A percentile compares a stretch with the other conserved stretches of the same genome.
These are phyloP conservation scores for Cyclophora punctaria DNA, from an alignment of 2,888 invertebrate genomes.

Conservation along the genomic window DNA sequence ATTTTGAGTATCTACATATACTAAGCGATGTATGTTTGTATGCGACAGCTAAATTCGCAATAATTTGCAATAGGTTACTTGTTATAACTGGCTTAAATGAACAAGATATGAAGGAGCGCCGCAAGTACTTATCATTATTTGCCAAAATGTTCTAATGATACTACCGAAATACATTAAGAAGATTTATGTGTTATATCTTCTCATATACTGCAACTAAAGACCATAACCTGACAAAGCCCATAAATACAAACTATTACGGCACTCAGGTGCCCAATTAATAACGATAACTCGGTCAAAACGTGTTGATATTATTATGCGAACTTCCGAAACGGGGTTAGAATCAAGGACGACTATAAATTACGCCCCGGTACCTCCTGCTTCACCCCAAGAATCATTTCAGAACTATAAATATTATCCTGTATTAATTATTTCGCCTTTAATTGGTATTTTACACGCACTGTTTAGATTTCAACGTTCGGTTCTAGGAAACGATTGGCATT, in stretches of 20 bases:
- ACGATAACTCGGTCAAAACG: slow-evolving; percentile 34
- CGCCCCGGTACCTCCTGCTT: slow-evolving; percentile 23
- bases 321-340: slow-evolving; percentile 44
- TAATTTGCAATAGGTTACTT: no score
- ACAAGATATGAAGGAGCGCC: no score
- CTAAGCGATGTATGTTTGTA: no score
- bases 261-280: slow-evolving; percentile 15
- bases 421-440: slow-evolving; percentile 65
- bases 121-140: no score
- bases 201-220: background rate
- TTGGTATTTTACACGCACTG: slow-evolving; percentile 53
- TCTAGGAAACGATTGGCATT: background rate
- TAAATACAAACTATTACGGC: slow-evolving; percentile 6
- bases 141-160: no score
- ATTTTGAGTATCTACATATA: no score
- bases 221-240: background rate
- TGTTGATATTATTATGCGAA: background rate
- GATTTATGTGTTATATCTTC: background rate
- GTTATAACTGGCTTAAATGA: no score
- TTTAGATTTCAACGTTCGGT: background rate
- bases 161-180: no score
- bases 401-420: slow-evolving; percentile 65
- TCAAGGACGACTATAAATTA: slow-evolving; percentile 64
- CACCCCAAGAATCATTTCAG: slow-evolving; percentile 56
- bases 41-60: no score